phyloP scores from a whole-genome alignment of 2,888 invertebrate species.

The Anthrax anthrax region DNA sequence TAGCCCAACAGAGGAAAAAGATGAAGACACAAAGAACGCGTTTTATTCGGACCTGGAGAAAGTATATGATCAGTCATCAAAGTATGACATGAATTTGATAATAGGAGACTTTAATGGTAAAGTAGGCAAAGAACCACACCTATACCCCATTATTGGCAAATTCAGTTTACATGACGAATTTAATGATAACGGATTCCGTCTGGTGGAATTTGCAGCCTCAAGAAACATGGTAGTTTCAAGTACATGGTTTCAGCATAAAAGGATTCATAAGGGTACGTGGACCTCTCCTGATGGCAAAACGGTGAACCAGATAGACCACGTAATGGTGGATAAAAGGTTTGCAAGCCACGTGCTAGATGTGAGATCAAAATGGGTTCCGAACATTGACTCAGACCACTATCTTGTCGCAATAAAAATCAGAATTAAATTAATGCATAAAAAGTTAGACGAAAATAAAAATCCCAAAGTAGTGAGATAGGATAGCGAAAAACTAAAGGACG shows the following conservation, averaged over 20 bases:
- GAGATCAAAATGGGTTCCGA: too few species aligned
- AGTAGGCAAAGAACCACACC: background rate
- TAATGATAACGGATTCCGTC: background rate
- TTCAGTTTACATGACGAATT: background rate
- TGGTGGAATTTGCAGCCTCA: background rate
- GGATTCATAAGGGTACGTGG: background rate
- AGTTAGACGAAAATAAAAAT: too few species aligned
- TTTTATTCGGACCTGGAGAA: background rate
- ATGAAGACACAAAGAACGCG: background rate
- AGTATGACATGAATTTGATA: background rate
- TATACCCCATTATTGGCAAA: background rate
- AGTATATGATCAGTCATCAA: background rate
- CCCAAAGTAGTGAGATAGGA: too few species aligned
- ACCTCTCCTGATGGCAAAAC: too few species aligned
- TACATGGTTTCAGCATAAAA: background rate
- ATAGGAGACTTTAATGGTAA: background rate
- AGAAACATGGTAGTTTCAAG: background rate
- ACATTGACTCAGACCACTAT: too few species aligned
- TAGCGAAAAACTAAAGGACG: too few species aligned
- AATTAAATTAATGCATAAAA: too few species aligned
- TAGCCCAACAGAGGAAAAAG: background rate
- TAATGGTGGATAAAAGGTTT: too few species aligned
- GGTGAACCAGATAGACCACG: too few species aligned
- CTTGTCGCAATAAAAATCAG: too few species aligned
- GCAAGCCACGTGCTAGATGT: too few species aligned